Conservation (phyloP, 2,797 vertebrate genomes). For the Falco concolor region DNA sequence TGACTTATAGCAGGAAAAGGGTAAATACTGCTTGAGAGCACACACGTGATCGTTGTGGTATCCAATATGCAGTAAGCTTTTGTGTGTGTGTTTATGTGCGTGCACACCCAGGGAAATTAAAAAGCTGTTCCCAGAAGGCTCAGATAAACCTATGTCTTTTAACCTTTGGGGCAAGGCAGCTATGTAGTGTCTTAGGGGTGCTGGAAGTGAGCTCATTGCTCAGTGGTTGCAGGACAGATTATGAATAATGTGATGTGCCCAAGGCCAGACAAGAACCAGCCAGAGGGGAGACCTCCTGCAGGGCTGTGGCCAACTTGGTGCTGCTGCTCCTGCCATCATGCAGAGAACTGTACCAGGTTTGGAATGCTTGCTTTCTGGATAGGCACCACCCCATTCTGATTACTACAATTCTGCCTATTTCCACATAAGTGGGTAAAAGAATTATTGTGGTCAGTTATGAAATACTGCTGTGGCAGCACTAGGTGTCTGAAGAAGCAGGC, state of each 20-base stretch:
- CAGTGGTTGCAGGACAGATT: background rate
- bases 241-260: background rate
- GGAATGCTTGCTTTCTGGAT: background rate
- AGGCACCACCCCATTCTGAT: background rate
- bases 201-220: background rate
- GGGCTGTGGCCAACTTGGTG: background rate
- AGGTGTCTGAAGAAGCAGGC: background rate
- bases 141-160: background rate
- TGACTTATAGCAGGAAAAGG: background rate
- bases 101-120: background rate
- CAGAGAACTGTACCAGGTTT: background rate
- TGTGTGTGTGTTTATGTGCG: background rate
- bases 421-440: background rate
- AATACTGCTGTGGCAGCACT: background rate
- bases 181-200: background rate
- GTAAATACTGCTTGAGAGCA: background rate
- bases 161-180: background rate
- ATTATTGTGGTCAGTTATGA: background rate
- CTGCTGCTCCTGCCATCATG: background rate
- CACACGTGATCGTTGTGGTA: background rate
- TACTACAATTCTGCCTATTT: background rate
- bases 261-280: background rate
- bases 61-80: background rate
- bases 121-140: background rate
- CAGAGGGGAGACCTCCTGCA: background rate